Evolutionary conservation across 1,140 invertebrate genomes (phyloP), one percentile per base, ranked within the genome.

Genomic region (Drosophila arizonae): DNA sequence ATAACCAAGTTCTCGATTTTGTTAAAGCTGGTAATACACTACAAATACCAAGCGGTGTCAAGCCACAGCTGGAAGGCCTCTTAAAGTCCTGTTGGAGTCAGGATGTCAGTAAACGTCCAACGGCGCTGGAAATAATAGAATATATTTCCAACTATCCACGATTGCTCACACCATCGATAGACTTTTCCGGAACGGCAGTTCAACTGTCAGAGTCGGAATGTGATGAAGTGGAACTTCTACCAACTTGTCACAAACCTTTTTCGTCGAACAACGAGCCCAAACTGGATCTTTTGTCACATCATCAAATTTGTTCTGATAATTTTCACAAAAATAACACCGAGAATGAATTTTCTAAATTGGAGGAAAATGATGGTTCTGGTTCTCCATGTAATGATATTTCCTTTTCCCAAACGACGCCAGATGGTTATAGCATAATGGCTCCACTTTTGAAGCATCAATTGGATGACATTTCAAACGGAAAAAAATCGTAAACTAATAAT

Each of bases 1-100:
- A 98, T 90, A 95, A 94, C 81, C 94, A 97, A 92, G 97, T 98
- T 1, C 92, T 98, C 57, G 95, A 96, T 33, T 93, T 95, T 86
- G 96, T 98, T 0, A 96, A 96, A 90, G 92, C 90, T 43, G 96
- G 96, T 4, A 94, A 95, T 52, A 95, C 94, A 3, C 91, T 97
- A 1, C 92, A 92, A 2, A 94, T 97, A 68, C 97, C 97, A 4
- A 92, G 92, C 17, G 95, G 95, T 56, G 94, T 96, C 1, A 96
- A 96, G 76, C 94, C 95, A 1, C 94, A 96, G 77, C 79, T 98
- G 95, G 94, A 95, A 90, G 93, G 92, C 36, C 92, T 98, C 43
- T 94, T 98, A 57, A 93, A 94, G 74, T 94, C 94, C 2, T 98
- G 97, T 91, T 97, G 97, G 96, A 93, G 94, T 30, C 92, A 93